Conservation (phyloP, 2,888 invertebrate species). For the Nemapogon koenigi region DNA sequence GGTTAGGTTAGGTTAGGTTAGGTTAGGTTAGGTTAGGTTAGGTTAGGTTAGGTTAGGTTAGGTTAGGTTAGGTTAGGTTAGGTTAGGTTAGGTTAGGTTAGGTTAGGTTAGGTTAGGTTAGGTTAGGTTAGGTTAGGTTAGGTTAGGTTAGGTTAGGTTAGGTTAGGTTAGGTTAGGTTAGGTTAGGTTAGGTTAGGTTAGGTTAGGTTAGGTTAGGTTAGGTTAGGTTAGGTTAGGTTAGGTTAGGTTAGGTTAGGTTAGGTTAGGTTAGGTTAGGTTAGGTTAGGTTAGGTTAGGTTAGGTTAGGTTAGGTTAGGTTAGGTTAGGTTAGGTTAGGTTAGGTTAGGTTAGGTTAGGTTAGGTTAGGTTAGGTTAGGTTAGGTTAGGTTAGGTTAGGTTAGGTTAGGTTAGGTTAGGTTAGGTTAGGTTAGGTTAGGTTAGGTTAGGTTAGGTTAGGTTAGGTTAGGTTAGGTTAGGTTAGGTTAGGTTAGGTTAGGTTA, state of each 20-base stretch:
- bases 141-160: conserved; percentile 12
- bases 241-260: conserved; percentile 13
- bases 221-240: conserved; percentile 12
- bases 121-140: conserved; percentile 12
- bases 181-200: conserved; percentile 10
- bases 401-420: conserved; percentile 10
- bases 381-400: conserved; percentile 10
- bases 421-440: conserved; percentile 11
- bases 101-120: conserved; percentile 12
- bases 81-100: neutral
- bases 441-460: conserved; percentile 4
- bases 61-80: neutral
- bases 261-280: conserved; percentile 10
- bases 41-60: too few relatives aligned
- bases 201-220: conserved; percentile 10
- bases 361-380: conserved; percentile 10
- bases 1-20: too few relatives aligned
- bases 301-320: conserved; percentile 9
- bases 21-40: too few relatives aligned
- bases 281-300: conserved; percentile 10
- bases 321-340: conserved; percentile 4
- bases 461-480: too few relatives aligned
- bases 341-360: conserved; percentile 10
- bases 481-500: too few relatives aligned
- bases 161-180: conserved; percentile 10